Evolutionary conservation across 1,140 invertebrate species (phyloP), one percentile per base, ranked within the genome.

Genomic region (Bombyx mandarina): DNA sequence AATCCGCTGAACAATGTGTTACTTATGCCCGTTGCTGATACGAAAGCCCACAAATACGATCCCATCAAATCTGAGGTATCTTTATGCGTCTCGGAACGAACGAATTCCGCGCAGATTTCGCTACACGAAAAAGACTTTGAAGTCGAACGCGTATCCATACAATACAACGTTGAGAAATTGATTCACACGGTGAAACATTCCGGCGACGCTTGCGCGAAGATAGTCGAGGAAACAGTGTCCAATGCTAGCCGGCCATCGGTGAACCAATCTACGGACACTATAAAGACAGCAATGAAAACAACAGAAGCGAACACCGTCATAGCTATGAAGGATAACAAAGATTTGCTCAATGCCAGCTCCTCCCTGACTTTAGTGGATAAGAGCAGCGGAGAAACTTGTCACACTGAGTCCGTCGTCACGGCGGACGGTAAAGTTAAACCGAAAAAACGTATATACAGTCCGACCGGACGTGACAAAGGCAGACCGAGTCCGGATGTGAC

Each of bases 1-100:
- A 83, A 86, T 60, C 83, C 81, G 1, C 57, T 86, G 47, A 86
- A 86, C 47, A 86, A 86, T 52, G 60, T 86, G 3, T 22, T 80
- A 0, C 44, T 86, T 6, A 57, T 64, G 10, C 71, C 76, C 9
- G 45, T 55, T 0, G 60, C 71, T 52, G 63, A 53, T n/a, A 52
- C 58, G 1, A 64, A 78, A 9, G 66, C 65, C 2, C 81, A 84
- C 56, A 66, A 58, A 54, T 84, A 82, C 56, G 63, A 77, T 43
- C 76, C 80, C 0, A 47, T 54, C 7, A 61, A 52, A 56, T 71
- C 65, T 1, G 51, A 51, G 1, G 64, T 67, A 9, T 56, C 60
- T 3, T 9, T 57, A 6, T 59, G 54, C 8, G 61, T 58, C 10
- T 52, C 53, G 3, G 57, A 60, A 0, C 43, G 43, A 35, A 61